Conservation (phyloP, 1,140 invertebrate genomes). For the Drosophila fuyamai region DNA sequence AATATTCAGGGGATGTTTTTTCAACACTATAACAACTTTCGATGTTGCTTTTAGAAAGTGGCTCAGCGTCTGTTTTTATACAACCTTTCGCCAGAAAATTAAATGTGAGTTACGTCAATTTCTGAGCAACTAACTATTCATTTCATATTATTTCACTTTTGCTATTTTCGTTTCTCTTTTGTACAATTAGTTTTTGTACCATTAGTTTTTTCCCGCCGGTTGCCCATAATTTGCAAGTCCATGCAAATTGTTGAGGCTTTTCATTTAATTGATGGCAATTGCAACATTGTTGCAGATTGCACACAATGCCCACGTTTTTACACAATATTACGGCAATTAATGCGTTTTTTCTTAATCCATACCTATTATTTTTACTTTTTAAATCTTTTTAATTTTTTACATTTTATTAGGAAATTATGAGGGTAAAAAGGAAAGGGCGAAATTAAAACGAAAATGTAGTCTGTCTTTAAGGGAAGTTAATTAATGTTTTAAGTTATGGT, state of each 20-base stretch:
- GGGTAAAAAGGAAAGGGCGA: neutral
- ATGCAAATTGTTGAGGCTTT: conserved; percentile 63
- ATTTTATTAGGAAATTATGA: conserved; percentile 6
- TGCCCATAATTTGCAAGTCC: conserved; percentile 57
- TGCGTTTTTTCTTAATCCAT: neutral
- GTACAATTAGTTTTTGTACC: neutral
- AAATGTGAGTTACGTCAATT: conserved; percentile 65
- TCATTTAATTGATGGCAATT: conserved; percentile 61
- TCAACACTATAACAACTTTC: conserved; percentile 45
- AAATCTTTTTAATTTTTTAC: conserved; percentile 12
- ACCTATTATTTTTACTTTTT: neutral
- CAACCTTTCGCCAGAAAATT: conserved; percentile 59
- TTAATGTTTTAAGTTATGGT: no score
- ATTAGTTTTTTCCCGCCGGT: conserved; percentile 23
- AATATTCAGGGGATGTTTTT: conserved; percentile 27
- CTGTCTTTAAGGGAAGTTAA: no score
- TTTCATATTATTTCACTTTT: conserved; percentile 28
- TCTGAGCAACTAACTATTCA: conserved; percentile 23
- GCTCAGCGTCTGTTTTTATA: conserved; percentile 19
- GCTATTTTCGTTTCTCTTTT: conserved; percentile 2
- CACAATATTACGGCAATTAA: conserved; percentile 48
- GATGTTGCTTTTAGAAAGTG: conserved; percentile 63
- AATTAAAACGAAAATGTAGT: neutral
- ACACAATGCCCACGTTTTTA: conserved; percentile 31
- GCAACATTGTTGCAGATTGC: conserved; percentile 34